These are phyloP conservation scores for Polyommatus iphigenia DNA, from an alignment of 2,888 invertebrate species.

Conservation along the genomic window DNA sequence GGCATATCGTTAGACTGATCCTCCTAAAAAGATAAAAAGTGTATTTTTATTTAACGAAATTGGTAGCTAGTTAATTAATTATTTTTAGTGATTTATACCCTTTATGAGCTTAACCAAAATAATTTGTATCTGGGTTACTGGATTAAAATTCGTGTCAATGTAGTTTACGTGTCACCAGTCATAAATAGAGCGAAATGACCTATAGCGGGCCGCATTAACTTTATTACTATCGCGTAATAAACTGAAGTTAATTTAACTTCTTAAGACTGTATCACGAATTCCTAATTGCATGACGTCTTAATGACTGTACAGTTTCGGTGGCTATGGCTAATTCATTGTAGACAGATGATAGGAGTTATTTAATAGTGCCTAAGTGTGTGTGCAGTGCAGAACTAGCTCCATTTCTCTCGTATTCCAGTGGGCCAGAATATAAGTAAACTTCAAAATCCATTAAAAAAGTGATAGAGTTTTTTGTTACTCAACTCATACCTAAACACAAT, in stretches of 20 bases:
- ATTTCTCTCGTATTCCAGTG: too few relatives aligned
- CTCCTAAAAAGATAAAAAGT: too few relatives aligned
- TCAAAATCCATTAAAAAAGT: too few relatives aligned
- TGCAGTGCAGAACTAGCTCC: background rate
- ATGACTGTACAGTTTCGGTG: background rate
- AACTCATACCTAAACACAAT: too few relatives aligned
- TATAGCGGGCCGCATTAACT: slow-evolving; percentile 7
- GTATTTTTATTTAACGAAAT: too few relatives aligned
- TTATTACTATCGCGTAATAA: slow-evolving; percentile 20
- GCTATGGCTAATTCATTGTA: background rate
- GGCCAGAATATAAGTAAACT: too few relatives aligned
- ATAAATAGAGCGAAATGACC: slow-evolving; percentile 13
- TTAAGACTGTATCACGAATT: slow-evolving; percentile 22
- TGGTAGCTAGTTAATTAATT: too few relatives aligned
- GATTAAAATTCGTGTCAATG: slow-evolving; percentile 29
- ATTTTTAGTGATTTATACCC: background rate
- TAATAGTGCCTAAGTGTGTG: background rate
- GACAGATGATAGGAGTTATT: background rate
- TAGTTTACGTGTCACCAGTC: slow-evolving; percentile 26
- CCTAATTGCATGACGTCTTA: background rate
- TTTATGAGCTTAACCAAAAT: slow-evolving; percentile 25
- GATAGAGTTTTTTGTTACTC: too few relatives aligned
- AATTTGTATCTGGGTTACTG: slow-evolving; percentile 35
- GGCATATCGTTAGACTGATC: too few relatives aligned
- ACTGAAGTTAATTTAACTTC: slow-evolving; percentile 26